Evolutionary conservation across 2,113 vertebrate species (phyloP).

Genomic region (Nibea coibor): DNA sequence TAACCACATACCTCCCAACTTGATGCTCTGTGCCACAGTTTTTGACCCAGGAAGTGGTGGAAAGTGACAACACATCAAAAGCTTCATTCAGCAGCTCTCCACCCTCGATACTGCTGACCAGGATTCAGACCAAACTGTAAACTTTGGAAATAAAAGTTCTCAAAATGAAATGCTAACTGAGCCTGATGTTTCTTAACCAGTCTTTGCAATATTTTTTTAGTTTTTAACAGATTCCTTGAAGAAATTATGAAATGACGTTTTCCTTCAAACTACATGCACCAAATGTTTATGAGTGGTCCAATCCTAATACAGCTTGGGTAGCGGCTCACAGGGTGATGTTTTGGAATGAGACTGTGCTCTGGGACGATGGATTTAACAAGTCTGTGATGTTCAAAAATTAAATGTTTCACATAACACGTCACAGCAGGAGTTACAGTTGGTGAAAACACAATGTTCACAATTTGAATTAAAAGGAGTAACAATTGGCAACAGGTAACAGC

Average conservation of each 20-base stretch:
- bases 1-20: no score
- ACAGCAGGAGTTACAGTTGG: neutral
- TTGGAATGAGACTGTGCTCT: slow-evolving; percentile 32
- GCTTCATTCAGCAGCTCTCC: no score
- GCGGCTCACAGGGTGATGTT: slow-evolving; percentile 26
- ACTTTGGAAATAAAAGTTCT: no score
- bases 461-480: slow-evolving; percentile 22
- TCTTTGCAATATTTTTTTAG: neutral
- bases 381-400: neutral
- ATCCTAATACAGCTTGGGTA: slow-evolving; percentile 19
- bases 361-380: neutral
- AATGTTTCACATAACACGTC: neutral
- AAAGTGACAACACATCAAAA: no score
- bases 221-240: neutral
- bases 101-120: no score
- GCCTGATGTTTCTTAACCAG: no score
- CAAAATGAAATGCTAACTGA: no score
- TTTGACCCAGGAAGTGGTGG: no score
- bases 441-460: slow-evolving; percentile 39
- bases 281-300: no score
- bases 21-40: no score
- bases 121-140: no score
- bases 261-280: neutral
- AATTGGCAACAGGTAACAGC: neutral
- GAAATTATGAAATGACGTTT: neutral